Base-by-base conservation (phyloP, 2,113 vertebrate species). In the Chloropsis cyanopogon region DNA sequence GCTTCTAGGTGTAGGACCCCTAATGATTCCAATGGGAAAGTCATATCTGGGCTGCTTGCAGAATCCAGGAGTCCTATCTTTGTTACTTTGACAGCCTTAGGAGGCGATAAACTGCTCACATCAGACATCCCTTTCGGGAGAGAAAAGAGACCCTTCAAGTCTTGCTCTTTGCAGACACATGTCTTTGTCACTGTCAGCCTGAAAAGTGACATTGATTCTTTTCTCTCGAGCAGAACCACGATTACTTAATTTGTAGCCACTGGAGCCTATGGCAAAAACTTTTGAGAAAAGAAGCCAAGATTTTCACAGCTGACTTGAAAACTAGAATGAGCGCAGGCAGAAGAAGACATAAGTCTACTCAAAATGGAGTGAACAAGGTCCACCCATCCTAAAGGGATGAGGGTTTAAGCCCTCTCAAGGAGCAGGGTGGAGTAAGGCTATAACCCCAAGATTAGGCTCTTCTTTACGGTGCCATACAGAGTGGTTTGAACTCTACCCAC, bases 131-230 rank as follows among this genome's bases (percentile, higher is more conserved):
- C 0, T 56, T 75, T 26, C 1, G 1, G 21, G 17, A 86, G 57
- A 21, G 66, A 59, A 93, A 54, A 78, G 42, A 82, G 41, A 65
- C 33, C 61, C 33, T 71, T 85, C 44, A 52, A 59, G 39, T 31
- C 50, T 37, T 61, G 77, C 37, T 84, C 22, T 75, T 75, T 75
- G 56, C 69, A 66, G 46, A 89, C n/a, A n/a, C 0, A 0, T 0
- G 0, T 64, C 61, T 54, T 87, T 63, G 61, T 85, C 70, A 24
- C 29, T 33, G 26, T 24, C 70, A 56, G 29, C 65, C 86, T 90
- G 68, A 64, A 88, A 93, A 88, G 63, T 37, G n/a, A 49, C 72
- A 49, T 44, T 23, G 44, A 70, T 75, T 87, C 26, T 87, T 82
- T 66, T 28, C 42, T 63, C 42, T 31, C 15, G 23, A 47, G 21